Percentiles rank a stretch among this genome's conserved stretches.
These are phyloP conservation scores for Whitmania pigra DNA, from an alignment of 1,140 invertebrate species.

Conservation along the genomic window DNA sequence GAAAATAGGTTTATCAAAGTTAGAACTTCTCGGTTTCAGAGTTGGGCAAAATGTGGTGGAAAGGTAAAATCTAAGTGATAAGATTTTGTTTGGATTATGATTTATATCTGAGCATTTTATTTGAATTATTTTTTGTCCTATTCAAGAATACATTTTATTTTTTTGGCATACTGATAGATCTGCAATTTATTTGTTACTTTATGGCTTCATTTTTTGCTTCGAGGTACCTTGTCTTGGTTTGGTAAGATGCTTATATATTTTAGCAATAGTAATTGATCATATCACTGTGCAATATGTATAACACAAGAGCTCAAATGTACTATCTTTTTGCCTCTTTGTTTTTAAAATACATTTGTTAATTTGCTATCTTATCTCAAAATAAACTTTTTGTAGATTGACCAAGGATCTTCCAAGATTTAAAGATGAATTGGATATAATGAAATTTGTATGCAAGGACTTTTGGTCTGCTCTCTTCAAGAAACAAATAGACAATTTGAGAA, in stretches of 20 bases:
- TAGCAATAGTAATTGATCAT: not conserved
- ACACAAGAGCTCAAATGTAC: not conserved
- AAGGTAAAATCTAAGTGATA: slow-evolving; percentile 41
- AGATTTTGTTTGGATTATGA: slow-evolving; percentile 1
- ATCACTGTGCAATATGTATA: not conserved
- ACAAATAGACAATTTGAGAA: slow-evolving; percentile 94
- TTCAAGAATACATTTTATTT: not conserved
- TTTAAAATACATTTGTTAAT: not conserved
- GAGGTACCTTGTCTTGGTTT: not conserved
- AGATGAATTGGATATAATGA: slow-evolving; percentile 93
- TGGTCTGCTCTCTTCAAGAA: slow-evolving; percentile 93
- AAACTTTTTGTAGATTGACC: slow-evolving; percentile 51
- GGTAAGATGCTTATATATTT: not conserved
- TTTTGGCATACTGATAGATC: not conserved
- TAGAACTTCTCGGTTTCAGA: slow-evolving; percentile 81
- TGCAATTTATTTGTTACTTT: slow-evolving; percentile 4
- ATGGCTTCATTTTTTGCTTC: not conserved
- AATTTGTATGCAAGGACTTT: slow-evolving; percentile 97
- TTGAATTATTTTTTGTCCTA: not conserved
- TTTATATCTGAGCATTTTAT: not conserved
- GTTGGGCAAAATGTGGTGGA: slow-evolving; percentile 84
- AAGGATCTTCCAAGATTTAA: slow-evolving; percentile 84
- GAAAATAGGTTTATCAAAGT: slow-evolving; percentile 68
- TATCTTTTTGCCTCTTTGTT: not conserved
- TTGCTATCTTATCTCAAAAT: slow-evolving; percentile 11